Base-by-base conservation (phyloP, 1,140 invertebrate species). In the Daktulosphaira vitifoliae region DNA sequence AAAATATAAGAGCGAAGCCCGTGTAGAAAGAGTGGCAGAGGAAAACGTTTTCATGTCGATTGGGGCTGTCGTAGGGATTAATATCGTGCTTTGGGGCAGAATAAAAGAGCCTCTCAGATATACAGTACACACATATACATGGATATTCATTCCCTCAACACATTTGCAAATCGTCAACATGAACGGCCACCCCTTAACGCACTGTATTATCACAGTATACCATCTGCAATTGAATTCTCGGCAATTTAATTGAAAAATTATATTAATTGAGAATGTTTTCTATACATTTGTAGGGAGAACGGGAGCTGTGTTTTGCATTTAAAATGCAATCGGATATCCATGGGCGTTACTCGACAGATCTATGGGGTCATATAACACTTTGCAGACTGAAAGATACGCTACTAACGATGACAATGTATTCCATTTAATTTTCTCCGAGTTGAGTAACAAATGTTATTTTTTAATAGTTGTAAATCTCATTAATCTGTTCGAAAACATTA, bases 211-310 rank as follows among this genome's bases (percentile, higher is more conserved):
- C 39, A 25, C 5, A 6, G 56, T 42, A 48, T 62, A 62, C 56
- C 56, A 62, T 62, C 56, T 62, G 56, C 56, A 62, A 48, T 48
- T 62, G 42, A 46, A 48, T 62, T 29, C 37, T 38, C 54, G 16
- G 29, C 29, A 38, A 39, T 62, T 62, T 62, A 62, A 62, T 62
- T 62, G 56, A 62, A 62, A 62, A 62, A 62, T 62, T 62, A 62
- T 62, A 62, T 62, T 62, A 62, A 62, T 62, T 33, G 56, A 62
- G 39, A 62, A 62, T 48, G n/a, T 44, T 44, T 44, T n/a, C n/a
- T 44, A 15, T 44, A 44, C 15, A 15, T 16, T 38, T 62, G 42
- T 46, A 26, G 56, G 39, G 42, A n/a, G 42, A 20, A 51, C 22
- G 16, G 15, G n/a, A 23, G 9, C 39, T 42, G 23, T 48, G 16